phyloP scores from a whole-genome alignment of 2,888 invertebrate species.

The Metacarcinus magister region DNA sequence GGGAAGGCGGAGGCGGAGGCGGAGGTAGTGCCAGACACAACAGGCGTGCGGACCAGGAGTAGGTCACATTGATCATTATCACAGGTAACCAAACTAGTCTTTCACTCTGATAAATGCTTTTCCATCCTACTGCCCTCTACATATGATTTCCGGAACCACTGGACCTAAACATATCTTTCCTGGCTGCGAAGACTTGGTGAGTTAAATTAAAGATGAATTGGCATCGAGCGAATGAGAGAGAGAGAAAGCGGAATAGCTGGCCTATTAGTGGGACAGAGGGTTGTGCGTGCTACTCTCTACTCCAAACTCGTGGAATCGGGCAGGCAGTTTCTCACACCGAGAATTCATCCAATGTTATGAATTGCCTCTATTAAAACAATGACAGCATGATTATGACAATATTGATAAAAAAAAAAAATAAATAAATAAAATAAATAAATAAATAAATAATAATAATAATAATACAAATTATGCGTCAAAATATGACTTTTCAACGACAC shows the following conservation, averaged over 20 bases:
- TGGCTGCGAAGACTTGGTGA: neutral
- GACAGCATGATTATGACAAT: neutral
- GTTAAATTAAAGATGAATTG: slow-evolving; percentile 30
- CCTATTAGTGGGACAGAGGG: slow-evolving; percentile 17
- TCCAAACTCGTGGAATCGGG: neutral
- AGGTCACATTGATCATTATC: slow-evolving; percentile 23
- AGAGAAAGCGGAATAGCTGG: slow-evolving; percentile 55
- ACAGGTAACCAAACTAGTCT: neutral
- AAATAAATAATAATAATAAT: neutral
- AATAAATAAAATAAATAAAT: neutral
- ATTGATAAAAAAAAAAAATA: neutral
- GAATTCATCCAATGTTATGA: neutral
- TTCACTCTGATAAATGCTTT: neutral
- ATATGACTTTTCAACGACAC: neutral
- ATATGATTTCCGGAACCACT: neutral
- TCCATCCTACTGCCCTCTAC: neutral
- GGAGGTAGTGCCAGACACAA: slow-evolving; percentile 34
- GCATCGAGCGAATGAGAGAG: slow-evolving; percentile 57
- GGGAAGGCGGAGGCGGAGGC: neutral
- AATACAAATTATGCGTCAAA: neutral
- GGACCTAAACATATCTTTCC: neutral
- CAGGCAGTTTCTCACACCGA: neutral
- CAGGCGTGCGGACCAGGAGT: neutral
- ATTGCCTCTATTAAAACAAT: neutral
- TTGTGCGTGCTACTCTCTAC: slow-evolving; percentile 37